These are phyloP conservation scores for Phrixothrix hirtus DNA, from an alignment of 2,888 invertebrate species.

Conservation along the genomic window DNA sequence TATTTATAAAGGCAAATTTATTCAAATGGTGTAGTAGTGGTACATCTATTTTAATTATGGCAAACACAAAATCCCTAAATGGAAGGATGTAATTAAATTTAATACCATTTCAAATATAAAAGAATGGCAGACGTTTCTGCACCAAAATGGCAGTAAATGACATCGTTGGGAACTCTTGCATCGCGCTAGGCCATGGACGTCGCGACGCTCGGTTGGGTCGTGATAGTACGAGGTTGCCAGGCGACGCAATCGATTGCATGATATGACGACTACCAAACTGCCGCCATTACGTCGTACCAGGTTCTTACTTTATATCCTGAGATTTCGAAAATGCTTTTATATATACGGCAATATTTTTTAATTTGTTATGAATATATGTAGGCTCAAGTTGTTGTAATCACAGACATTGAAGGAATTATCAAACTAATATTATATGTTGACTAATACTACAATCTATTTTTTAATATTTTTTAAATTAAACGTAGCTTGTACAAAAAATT, in stretches of 20 bases:
- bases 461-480: no score
- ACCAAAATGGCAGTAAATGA: slow-evolving; percentile 28
- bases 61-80: no score
- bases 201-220: slow-evolving; percentile 34
- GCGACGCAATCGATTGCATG: slow-evolving; percentile 37
- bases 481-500: no score
- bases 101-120: slow-evolving; percentile 6
- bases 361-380: neutral
- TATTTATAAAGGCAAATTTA: slow-evolving; percentile 15
- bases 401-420: no score
- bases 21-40: neutral
- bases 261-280: slow-evolving; percentile 36
- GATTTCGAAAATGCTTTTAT: slow-evolving; percentile 21
- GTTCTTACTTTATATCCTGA: slow-evolving; percentile 26
- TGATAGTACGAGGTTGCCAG: slow-evolving; percentile 38
- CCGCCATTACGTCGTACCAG: slow-evolving; percentile 34
- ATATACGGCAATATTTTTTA: neutral
- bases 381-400: no score
- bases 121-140: slow-evolving; percentile 14
- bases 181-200: slow-evolving; percentile 37
- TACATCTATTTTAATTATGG: slow-evolving; percentile 3
- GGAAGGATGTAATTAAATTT: slow-evolving; percentile 11
- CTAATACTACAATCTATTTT: no score
- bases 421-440: no score
- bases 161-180: slow-evolving; percentile 25